Evolutionary conservation across 2,797 vertebrate species (phyloP).

Genomic region (Amphiprion clarkii): DNA sequence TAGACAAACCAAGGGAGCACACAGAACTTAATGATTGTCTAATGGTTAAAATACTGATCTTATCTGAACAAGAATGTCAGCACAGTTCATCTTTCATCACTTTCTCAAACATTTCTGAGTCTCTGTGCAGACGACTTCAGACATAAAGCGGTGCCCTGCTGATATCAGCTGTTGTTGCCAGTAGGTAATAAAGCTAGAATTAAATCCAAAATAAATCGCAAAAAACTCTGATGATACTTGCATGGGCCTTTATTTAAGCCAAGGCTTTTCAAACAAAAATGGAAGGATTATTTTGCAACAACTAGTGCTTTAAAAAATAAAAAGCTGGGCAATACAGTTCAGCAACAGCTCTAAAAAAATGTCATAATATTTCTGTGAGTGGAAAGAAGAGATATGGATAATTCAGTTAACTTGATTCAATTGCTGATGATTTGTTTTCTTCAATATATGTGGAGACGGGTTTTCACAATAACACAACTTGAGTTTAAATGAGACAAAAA

Average conservation of each 20-base stretch:
- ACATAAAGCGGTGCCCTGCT: not conserved
- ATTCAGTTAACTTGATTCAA: slow-evolving; percentile 12
- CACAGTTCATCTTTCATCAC: not conserved
- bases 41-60: not conserved
- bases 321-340: too few species aligned
- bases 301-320: slow-evolving; percentile 2
- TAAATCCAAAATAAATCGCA: slow-evolving; percentile 14
- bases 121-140: not conserved
- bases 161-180: not conserved
- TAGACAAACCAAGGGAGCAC: too few species aligned
- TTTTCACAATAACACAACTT: too few species aligned
- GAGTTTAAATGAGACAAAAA: too few species aligned
- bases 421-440: slow-evolving; percentile 18
- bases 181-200: not conserved
- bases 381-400: not conserved
- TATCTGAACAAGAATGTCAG: not conserved
- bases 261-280: slow-evolving; percentile 21
- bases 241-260: not conserved
- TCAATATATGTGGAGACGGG: not conserved
- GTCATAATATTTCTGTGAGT: too few species aligned
- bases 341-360: too few species aligned
- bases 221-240: not conserved
- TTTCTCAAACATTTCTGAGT: not conserved
- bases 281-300: slow-evolving; percentile 7
- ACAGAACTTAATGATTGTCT: not conserved